These are phyloP conservation scores for Clitarchus hookeri DNA, from an alignment of 2,888 invertebrate species.

Conservation along the genomic window DNA sequence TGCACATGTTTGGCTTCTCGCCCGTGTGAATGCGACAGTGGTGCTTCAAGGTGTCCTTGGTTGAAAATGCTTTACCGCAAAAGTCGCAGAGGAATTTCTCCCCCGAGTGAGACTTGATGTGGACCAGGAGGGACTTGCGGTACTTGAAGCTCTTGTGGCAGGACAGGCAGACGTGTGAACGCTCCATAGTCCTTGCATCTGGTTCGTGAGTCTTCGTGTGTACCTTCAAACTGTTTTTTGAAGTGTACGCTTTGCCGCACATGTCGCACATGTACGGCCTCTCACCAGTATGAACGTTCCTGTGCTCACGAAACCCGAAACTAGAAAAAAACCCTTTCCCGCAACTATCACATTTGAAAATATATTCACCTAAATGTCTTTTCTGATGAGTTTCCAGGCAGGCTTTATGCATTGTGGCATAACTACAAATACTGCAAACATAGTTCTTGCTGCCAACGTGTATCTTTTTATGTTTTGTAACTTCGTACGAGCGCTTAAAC, in stretches of 20 bases:
- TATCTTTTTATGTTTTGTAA: constrained; percentile 44
- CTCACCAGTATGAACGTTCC: constrained; percentile 39
- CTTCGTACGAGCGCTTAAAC: constrained; percentile 42
- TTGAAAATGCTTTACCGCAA: constrained; percentile 50
- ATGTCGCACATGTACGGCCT: constrained; percentile 41
- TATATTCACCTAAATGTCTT: constrained; percentile 37
- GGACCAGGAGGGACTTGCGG: constrained; percentile 39
- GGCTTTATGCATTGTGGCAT: constrained; percentile 41
- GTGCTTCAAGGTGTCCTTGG: constrained; percentile 48
- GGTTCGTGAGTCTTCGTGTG: constrained; percentile 44
- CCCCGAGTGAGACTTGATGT: constrained; percentile 43
- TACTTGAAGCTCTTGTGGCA: constrained; percentile 36
- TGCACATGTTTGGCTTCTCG: constrained; percentile 36
- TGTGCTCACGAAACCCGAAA: constrained; percentile 38
- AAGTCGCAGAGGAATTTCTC: constrained; percentile 49
- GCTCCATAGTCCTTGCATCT: constrained; percentile 35
- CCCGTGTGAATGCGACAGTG: constrained; percentile 47
- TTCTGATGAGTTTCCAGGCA: constrained; percentile 40
- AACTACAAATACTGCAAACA: constrained; percentile 39
- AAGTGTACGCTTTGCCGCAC: constrained; percentile 39
- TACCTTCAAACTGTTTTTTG: constrained; percentile 38
- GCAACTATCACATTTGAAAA: constrained; percentile 35
- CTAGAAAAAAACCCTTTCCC: constrained; percentile 40
- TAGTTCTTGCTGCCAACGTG: constrained; percentile 43
- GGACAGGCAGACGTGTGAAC: constrained; percentile 29